phyloP scores from a whole-genome alignment of 2,797 vertebrate species.

The Sebastes aleutianus region DNA sequence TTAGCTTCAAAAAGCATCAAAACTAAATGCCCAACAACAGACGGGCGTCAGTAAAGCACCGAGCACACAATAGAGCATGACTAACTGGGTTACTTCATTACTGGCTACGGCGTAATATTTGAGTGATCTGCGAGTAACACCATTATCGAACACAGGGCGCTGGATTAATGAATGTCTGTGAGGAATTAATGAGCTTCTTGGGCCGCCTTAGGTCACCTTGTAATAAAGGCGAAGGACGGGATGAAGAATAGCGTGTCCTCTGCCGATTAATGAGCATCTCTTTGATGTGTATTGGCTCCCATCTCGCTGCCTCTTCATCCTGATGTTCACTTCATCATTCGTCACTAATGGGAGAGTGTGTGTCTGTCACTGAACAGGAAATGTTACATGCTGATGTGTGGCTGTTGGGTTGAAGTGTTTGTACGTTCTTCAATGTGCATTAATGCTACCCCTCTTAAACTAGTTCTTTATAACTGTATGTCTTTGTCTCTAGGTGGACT shows the following conservation, averaged over 20 bases:
- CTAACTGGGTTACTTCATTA: conserved; percentile 17
- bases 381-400: conserved; percentile 1
- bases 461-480: neutral
- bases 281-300: conserved; percentile 47
- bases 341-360: conserved; percentile 8
- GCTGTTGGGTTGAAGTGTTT: neutral
- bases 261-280: conserved; percentile 46
- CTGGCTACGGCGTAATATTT: conserved; percentile 13
- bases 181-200: conserved; percentile 58
- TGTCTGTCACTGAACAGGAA: conserved; percentile 22
- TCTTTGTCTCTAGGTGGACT: conserved; percentile 88
- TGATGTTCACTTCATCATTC: conserved; percentile 29
- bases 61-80: neutral
- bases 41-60: neutral
- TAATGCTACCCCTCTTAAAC: neutral
- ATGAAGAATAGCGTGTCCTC: conserved; percentile 32
- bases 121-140: conserved; percentile 30
- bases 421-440: neutral
- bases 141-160: conserved; percentile 16
- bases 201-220: conserved; percentile 50
- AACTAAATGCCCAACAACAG: conserved; percentile 7
- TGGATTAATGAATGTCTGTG: conserved; percentile 48
- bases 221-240: conserved; percentile 44
- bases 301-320: neutral
- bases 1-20: conserved; percentile 17